Percentiles rank a stretch among this genome's conserved stretches.
Conservation (phyloP, 1,140 invertebrate genomes). For the Apis dorsata region DNA sequence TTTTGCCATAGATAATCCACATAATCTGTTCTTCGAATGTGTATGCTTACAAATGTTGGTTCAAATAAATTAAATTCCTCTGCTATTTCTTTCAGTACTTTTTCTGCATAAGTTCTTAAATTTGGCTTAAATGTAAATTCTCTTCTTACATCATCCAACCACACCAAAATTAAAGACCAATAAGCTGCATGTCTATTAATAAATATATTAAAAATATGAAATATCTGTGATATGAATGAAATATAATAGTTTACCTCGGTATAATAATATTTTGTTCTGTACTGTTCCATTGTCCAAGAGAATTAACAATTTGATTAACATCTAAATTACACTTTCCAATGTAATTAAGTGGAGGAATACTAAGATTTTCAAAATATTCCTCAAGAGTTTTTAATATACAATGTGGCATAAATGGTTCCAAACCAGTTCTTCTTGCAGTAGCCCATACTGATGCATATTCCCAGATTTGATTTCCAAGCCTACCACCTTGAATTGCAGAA, state of each 20-base stretch:
- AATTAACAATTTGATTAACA: constrained; percentile 78
- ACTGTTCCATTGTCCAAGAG: constrained; percentile 81
- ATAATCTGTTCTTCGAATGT: constrained; percentile 84
- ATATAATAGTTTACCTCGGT: constrained; percentile 74
- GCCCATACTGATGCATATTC: constrained; percentile 84
- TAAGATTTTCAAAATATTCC: constrained; percentile 81
- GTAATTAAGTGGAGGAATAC: constrained; percentile 81
- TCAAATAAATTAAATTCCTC: constrained; percentile 68
- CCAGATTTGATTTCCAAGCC: constrained; percentile 85
- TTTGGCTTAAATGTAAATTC: constrained; percentile 81
- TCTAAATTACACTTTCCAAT: constrained; percentile 81
- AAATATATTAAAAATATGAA: background rate
- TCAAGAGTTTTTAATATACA: constrained; percentile 82
- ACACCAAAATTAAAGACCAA: constrained; percentile 81
- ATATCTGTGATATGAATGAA: background rate
- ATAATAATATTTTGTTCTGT: constrained; percentile 83
- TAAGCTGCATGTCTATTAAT: constrained; percentile 78
- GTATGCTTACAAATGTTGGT: constrained; percentile 81
- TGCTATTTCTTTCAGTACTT: constrained; percentile 75
- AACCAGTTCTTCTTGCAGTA: constrained; percentile 80
- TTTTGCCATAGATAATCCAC: constrained; percentile 81
- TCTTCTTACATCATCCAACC: constrained; percentile 81
- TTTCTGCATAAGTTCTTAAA: constrained; percentile 78
- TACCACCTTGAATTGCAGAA: constrained; percentile 81
- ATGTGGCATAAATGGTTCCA: constrained; percentile 82